Conservation (phyloP, 2,888 invertebrate genomes). For the Drosophila atripex region DNA sequence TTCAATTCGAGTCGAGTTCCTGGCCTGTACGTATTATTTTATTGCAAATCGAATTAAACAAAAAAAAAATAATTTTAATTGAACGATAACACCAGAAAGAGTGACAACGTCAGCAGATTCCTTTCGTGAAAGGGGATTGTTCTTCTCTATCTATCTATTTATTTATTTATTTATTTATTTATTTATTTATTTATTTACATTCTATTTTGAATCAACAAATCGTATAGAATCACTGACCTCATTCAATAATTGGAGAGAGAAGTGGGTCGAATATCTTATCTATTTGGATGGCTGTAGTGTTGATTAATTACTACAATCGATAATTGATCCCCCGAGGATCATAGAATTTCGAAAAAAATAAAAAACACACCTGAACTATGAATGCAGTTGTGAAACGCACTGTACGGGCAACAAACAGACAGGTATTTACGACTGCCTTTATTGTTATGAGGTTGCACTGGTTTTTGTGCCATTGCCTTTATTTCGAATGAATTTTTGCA, state of each 20-base stretch:
- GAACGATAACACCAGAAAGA: too few species aligned
- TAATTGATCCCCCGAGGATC: background rate
- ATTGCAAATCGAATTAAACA: constrained; percentile 33
- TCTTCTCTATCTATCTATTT: too few species aligned
- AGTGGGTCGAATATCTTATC: constrained; percentile 3
- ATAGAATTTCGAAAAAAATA: too few species aligned
- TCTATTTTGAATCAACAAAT: background rate
- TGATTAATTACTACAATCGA: background rate
- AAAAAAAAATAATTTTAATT: background rate
- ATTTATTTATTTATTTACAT: background rate
- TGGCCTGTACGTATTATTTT: constrained; percentile 24
- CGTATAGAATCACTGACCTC: constrained; percentile 1
- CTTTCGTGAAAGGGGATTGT: too few species aligned
- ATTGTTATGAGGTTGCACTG: constrained; percentile 24
- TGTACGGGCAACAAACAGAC: constrained; percentile 5
- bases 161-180: background rate
- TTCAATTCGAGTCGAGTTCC: background rate
- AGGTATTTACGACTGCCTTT: background rate
- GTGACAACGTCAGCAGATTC: too few species aligned
- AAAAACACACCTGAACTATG: background rate
- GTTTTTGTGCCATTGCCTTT: constrained; percentile 30
- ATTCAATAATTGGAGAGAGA: background rate
- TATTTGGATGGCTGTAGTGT: background rate
- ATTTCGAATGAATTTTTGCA: constrained; percentile 19
- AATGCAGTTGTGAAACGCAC: constrained; percentile 6